Evolutionary conservation across 1,140 invertebrate species (phyloP), one percentile per base, ranked within the genome.

Genomic region (Bombus ignitus): DNA sequence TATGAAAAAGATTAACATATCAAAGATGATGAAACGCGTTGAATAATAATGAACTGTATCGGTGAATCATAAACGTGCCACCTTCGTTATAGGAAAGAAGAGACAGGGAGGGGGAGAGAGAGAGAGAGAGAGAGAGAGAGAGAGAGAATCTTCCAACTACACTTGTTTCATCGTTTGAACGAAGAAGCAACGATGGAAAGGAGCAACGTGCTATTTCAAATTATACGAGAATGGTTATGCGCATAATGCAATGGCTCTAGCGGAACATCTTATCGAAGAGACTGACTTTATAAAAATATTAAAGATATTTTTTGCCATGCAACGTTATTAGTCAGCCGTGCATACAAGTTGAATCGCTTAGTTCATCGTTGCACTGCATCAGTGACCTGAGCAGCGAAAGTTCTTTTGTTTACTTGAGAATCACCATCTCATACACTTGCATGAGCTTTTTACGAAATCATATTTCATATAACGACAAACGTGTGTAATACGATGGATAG

Each of bases 391-490:
- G 88, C 81, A 59, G 89, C 81, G 88, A 90, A 90, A 90, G 88
- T 90, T 89, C 89, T 89, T 90, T 90, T 90, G 89, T 90, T 87
- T 70, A 76, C 73, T 83, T 79, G 74, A 81, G 78, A 90, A 90
- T 66, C 82, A 62, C 25, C 72, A 73, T 87, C 62, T 82, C 91
- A 89, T 92, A 87, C 81, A 90, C 89, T 94, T 88, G 87, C 87
- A 88, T 87, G 90, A 91, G 89, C 78, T 71, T 87, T 93, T 94
- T 92, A 84, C 92, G 89, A 93, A 93, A 93, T 88, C 92, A 91
- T 86, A 87, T 87, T 88, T 87, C 74, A 81, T 68, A 78, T 83
- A 81, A 85, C 28, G 22, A 39, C 73, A 39, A 62, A 71, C 78
- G 25, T 18, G 42, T 71, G 79, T 82, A 62, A 15, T 4, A 47